Conservation (phyloP, 2,113 vertebrate species). For the Anthoscopus minutus region DNA sequence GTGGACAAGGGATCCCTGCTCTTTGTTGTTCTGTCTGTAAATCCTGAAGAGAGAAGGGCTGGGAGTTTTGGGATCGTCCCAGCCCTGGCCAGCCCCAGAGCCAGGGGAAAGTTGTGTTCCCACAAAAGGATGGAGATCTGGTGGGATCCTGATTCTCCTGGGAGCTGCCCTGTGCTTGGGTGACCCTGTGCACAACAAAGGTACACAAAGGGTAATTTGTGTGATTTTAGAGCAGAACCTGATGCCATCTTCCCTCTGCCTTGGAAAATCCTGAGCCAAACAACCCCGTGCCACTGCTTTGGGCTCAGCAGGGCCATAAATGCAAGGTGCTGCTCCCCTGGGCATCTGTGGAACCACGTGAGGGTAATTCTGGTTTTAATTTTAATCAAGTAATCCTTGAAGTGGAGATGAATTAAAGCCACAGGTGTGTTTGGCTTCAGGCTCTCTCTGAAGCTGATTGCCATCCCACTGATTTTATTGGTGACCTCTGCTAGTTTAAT, state of each 20-base stretch:
- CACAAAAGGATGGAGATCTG: fast-evolving
- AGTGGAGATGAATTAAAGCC: neutral
- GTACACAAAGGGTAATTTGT: no score
- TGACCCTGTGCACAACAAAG: neutral
- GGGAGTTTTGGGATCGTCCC: neutral
- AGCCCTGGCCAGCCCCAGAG: neutral
- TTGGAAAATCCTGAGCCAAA: neutral
- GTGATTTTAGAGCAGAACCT: neutral
- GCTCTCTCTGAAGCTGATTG: neutral
- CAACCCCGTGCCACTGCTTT: neutral
- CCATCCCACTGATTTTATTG: neutral
- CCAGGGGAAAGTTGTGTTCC: neutral
- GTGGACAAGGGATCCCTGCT: neutral
- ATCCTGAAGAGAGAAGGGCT: neutral
- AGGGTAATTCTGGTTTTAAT: neutral
- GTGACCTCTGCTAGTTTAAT: neutral
- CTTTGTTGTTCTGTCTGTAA: neutral
- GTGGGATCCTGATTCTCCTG: neutral
- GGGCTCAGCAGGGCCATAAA: neutral
- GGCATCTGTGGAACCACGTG: neutral
- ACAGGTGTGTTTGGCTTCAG: neutral
- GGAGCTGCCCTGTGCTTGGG: neutral
- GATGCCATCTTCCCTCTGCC: neutral
- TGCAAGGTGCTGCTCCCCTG: neutral
- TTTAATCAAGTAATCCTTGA: neutral